Conservation (phyloP, 2,113 vertebrate genomes). For the Haplotaxodon microlepis region DNA sequence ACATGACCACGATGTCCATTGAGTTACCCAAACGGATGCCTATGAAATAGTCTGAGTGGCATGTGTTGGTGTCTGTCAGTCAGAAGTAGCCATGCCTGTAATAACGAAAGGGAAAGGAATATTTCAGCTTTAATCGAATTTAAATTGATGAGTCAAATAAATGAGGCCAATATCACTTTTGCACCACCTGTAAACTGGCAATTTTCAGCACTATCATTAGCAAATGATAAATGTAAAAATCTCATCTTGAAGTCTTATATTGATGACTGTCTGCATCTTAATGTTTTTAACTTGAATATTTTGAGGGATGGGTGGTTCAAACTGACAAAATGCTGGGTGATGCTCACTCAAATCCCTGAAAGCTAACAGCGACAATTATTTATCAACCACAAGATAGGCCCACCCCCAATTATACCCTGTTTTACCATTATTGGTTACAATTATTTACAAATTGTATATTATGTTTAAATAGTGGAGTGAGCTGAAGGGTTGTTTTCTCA, state of each 20-base stretch:
- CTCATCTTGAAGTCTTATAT: neutral
- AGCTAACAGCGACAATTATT: rapidly evolving
- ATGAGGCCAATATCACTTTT: neutral
- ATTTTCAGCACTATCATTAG: neutral
- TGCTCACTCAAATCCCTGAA: neutral
- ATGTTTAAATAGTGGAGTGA: neutral
- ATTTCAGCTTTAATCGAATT: neutral
- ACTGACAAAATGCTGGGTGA: neutral
- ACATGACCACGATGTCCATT: rapidly evolving
- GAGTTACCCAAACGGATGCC: neutral
- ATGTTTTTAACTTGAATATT: neutral
- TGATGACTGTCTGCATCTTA: neutral
- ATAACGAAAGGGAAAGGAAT: neutral
- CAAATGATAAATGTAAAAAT: neutral
- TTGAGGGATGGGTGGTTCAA: neutral
- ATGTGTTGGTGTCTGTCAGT: neutral
- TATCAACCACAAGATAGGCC: neutral
- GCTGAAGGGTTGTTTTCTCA: neutral
- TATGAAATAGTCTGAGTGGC: neutral
- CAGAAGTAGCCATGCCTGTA: rapidly evolving
- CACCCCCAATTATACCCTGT: neutral
- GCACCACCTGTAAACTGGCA: rapidly evolving
- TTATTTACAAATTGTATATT: neutral
- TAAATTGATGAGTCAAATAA: neutral
- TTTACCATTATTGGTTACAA: neutral